Evolutionary conservation across 2,888 invertebrate species (phyloP), one percentile per base, ranked within the genome.

Genomic region (Sarcophaga variegata): DNA sequence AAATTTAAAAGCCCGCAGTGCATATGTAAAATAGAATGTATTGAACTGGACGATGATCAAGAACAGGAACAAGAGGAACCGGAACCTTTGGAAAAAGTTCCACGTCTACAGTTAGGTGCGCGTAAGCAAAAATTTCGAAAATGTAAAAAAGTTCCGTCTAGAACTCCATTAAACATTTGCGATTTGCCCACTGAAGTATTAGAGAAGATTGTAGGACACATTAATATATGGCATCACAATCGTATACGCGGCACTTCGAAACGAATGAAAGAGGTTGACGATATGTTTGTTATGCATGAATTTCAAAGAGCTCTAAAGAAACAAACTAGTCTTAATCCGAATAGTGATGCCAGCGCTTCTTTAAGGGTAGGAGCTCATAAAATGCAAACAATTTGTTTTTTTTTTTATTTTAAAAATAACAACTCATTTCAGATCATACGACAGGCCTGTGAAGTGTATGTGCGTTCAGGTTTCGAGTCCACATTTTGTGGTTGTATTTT

Each of bases 151-250:
- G 5, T 14, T 2, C 0, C 3, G 1, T 10, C 25, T 25, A 54
- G 17, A 25, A 49, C 74, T 14, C 22, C 81, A 3, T 20, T 88
- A 8, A 89, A 86, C 22, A 54, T 91, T 6, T 89, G 88, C 45
- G 88, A 89, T 76, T 78, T 91, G n/a, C 91, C 91, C 4, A 85
- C 79, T 25, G 91, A 91, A 64, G n/a, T 91, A 12, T 82, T 91
- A 4, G 88, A 90, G 64, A 89, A 90, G 67, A 91, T 91, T 25
- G 88, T 91, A 2, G 88, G 89, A 1, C 85, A 90, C n/a, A 88
- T 91, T 54, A 89, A 89, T 64, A 90, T 90, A 47, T 90, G 90
- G 90, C 90, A 91, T 88, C 89, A 90, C n/a, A 90, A 90, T 81
- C 89, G 90, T 6, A 89, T 91, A 70, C 89, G 91, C n/a, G 90